These are phyloP conservation scores for Leucoraja erinaceus DNA, from an alignment of 2,113 vertebrate species.

Conservation along the genomic window DNA sequence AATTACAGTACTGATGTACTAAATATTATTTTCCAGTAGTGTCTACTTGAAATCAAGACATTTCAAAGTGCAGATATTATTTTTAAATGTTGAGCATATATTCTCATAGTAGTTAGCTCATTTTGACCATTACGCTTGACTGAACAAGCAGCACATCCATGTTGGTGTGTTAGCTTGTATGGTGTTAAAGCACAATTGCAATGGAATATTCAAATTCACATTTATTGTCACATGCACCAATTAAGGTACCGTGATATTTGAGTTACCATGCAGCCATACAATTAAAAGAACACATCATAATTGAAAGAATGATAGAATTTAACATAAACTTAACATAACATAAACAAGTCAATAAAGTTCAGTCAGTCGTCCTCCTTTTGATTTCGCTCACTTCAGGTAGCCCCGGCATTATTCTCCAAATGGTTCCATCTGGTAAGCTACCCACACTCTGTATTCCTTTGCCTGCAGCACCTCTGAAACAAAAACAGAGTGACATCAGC, in stretches of 20 bases:
- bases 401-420: background rate
- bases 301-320: no score
- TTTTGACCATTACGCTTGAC: background rate
- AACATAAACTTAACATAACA: no score
- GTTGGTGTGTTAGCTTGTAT: background rate
- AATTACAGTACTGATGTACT: background rate
- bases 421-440: background rate
- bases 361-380: no score
- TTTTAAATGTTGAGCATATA: background rate
- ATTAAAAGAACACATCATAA: no score
- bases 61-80: background rate
- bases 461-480: no score
- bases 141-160: background rate
- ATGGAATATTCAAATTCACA: background rate
- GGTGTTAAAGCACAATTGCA: background rate
- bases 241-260: no score
- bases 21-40: background rate
- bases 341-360: no score
- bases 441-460: no score
- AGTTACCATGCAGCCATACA: no score
- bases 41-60: background rate
- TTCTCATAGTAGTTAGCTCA: background rate
- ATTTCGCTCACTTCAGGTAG: no score
- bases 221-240: no score
- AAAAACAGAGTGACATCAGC: no score